Conservation (phyloP, 1,140 invertebrate genomes). For the Tetramorium simillimum region DNA sequence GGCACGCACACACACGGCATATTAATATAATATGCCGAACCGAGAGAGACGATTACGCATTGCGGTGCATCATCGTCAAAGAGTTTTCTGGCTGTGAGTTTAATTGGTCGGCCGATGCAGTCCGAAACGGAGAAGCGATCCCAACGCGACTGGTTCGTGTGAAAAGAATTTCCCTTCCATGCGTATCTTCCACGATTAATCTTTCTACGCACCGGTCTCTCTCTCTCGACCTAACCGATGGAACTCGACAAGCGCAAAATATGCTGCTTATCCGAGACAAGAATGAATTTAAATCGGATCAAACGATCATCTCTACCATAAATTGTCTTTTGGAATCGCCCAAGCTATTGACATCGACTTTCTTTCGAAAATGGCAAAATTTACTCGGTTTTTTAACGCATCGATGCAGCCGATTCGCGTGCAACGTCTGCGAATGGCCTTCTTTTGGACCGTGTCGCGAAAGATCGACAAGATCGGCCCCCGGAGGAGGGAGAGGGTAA, state of each 20-base stretch:
- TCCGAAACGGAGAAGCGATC: slow-evolving; percentile 56
- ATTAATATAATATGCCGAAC: slow-evolving; percentile 68
- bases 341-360: neutral
- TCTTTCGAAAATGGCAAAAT: too few relatives aligned
- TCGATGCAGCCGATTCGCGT: neutral
- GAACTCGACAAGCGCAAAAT: neutral
- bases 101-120: slow-evolving; percentile 69
- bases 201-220: slow-evolving; percentile 17
- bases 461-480: slow-evolving; percentile 10
- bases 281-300: neutral
- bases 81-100: slow-evolving; percentile 75
- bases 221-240: neutral
- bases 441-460: neutral
- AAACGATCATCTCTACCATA: neutral
- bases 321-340: neutral
- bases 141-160: slow-evolving; percentile 28
- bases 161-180: slow-evolving; percentile 1
- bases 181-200: slow-evolving; percentile 64
- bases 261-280: neutral
- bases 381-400: too few relatives aligned
- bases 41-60: slow-evolving; percentile 63
- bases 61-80: slow-evolving; percentile 75
- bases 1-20: slow-evolving; percentile 56
- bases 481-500: neutral
- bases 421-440: neutral